phyloP scores from a whole-genome alignment of 2,113 vertebrate genomes.

The Cochlearius cochlearius region DNA sequence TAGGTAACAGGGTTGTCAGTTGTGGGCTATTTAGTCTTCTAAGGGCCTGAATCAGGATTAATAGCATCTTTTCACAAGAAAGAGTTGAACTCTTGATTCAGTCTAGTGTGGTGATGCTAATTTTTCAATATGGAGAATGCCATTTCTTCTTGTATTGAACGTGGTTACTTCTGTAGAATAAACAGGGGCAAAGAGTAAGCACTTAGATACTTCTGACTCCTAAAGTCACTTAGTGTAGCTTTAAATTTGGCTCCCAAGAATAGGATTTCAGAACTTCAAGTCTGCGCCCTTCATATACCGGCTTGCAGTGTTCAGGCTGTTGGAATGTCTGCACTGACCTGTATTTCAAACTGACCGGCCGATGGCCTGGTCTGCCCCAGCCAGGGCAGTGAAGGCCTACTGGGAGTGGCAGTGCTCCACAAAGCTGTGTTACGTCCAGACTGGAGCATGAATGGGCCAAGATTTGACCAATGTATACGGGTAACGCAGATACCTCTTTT shows the following conservation, averaged over 20 bases:
- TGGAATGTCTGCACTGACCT: not conserved
- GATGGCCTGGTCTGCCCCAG: not conserved
- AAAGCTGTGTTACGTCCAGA: rapidly evolving
- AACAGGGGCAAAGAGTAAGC: not conserved
- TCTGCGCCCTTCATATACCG: not conserved
- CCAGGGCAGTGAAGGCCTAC: not conserved
- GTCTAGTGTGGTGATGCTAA: not conserved
- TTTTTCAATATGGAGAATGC: not conserved
- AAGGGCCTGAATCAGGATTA: not conserved
- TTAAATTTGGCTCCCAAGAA: not conserved
- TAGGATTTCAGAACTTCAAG: not conserved
- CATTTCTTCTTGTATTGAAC: not conserved
- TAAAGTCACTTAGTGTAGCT: not conserved
- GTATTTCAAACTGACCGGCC: not conserved
- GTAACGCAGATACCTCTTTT: too few relatives aligned
- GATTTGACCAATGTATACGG: not conserved
- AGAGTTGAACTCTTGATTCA: not conserved
- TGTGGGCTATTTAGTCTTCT: not conserved
- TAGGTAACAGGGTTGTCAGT: not conserved
- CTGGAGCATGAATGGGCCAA: rapidly evolving
- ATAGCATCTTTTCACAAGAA: not conserved
- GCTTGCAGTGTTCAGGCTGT: not conserved
- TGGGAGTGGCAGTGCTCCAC: rapidly evolving
- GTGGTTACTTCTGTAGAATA: not conserved
- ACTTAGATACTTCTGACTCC: not conserved